Percentiles rank a stretch among this genome's conserved stretches.
phyloP scores from a whole-genome alignment of 2,113 vertebrate genomes.

The Corythaeola cristata region DNA sequence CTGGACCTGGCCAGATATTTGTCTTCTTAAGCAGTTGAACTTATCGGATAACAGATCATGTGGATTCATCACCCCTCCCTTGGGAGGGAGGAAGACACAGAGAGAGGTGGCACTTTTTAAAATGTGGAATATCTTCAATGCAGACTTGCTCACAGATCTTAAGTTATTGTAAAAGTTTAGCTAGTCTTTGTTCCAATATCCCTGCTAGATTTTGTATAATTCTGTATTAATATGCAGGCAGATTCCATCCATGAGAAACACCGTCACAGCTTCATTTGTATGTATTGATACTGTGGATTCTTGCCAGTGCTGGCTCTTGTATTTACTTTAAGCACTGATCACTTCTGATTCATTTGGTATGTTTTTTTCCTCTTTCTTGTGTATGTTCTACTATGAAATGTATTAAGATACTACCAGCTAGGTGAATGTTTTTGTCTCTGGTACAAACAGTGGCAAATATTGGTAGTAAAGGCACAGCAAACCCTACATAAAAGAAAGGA shows the following conservation, averaged over 20 bases:
- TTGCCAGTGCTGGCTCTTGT: slow-evolving; percentile 60
- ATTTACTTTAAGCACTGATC: slow-evolving; percentile 77
- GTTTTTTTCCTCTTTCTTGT: slow-evolving; percentile 64
- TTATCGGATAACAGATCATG: background rate
- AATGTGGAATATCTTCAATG: slow-evolving; percentile 58
- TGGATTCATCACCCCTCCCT: slow-evolving; percentile 18
- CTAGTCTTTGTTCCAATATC: slow-evolving; percentile 60
- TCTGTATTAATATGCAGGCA: slow-evolving; percentile 69
- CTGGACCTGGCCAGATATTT: slow-evolving; percentile 77
- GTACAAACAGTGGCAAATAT: slow-evolving; percentile 43
- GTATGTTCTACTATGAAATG: slow-evolving; percentile 67
- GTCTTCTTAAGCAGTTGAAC: slow-evolving; percentile 8
- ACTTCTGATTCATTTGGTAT: slow-evolving; percentile 67
- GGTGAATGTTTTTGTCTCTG: slow-evolving; percentile 65
- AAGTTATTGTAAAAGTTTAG: slow-evolving; percentile 70
- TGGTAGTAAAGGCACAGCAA: slow-evolving; percentile 18
- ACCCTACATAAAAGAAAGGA: background rate
- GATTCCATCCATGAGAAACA: slow-evolving; percentile 56
- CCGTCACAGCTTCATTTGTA: slow-evolving; percentile 64
- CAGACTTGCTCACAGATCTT: slow-evolving; percentile 62
- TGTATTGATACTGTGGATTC: slow-evolving; percentile 75
- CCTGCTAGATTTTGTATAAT: slow-evolving; percentile 72
- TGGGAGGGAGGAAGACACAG: slow-evolving; percentile 25
- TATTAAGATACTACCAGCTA: slow-evolving; percentile 65
- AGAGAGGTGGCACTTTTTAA: slow-evolving; percentile 55